Evolutionary conservation across 1,140 invertebrate genomes (phyloP), one percentile per base, ranked within the genome.

Genomic region (Drosophila insularis): DNA sequence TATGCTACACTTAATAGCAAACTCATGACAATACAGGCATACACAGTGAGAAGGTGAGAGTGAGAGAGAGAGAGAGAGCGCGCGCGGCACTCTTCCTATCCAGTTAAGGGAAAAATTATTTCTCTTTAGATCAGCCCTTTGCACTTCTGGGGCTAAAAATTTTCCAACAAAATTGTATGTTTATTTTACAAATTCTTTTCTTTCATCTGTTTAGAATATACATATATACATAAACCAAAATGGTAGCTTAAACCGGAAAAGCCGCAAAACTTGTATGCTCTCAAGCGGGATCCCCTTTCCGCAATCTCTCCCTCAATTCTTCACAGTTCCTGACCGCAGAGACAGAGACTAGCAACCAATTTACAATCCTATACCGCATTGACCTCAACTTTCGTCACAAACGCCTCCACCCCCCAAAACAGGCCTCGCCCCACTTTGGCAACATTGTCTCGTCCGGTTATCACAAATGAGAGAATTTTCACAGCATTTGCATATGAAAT

Each of bases 401-500:
- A n/a, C n/a, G n/a, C 21, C 6, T 14, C 17, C 19, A 1, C 23
- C 53, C 14, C 23, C 4, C 50, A 27, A 27, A 4, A 21, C 21
- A 21, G 1, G 21, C 21, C 21, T 21, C 1, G 3, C 19, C 19
- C 11, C 50, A 7, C 19, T n/a, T 21, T 4, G 32, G 1, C 2
- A 7, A 7, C 4, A 31, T 7, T 32, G 13, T 31, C 27, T 56
- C 17, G 21, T 56, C 17, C 64, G 65, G 53, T 69, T 55, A 77
- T 76, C 70, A 78, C 78, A 71, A 84, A 78, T 77, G 71, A 27
- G 74, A 27, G 53, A 65, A 61, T 86, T 78, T 78, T 78, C 74
- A 78, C 78, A 85, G 74, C 68, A 86, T 87, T 86, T 87, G 82
- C 82, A 86, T 87, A 87, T 76, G 81, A 86, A 58, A 87, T 82